Percentiles rank a stretch among this genome's conserved stretches.
Evolutionary conservation across 2,888 invertebrate genomes (phyloP).

Genomic region (Norana najaformis): DNA sequence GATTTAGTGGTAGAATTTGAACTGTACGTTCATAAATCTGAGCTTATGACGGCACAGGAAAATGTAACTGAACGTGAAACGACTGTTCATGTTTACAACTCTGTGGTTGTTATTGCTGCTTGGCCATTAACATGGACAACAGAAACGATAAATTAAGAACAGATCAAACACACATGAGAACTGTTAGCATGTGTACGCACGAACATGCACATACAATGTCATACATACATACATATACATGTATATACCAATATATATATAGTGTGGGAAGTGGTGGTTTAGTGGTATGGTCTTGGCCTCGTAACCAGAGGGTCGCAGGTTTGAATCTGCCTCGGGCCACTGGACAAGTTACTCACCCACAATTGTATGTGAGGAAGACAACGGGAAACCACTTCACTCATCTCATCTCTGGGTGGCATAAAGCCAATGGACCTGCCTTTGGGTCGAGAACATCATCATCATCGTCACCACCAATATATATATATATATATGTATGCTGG

Average conservation of each 20-base stretch:
- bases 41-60: neutral
- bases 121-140: neutral
- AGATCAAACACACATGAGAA: neutral
- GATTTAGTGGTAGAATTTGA: neutral
- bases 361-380: too few relatives aligned
- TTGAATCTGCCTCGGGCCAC: too few relatives aligned
- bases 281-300: too few relatives aligned
- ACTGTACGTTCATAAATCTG: neutral
- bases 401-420: too few relatives aligned
- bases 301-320: too few relatives aligned
- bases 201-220: too few relatives aligned
- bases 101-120: neutral
- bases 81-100: neutral
- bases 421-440: too few relatives aligned
- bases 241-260: neutral
- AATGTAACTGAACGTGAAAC: neutral
- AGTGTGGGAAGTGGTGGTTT: too few relatives aligned
- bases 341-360: too few relatives aligned
- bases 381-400: too few relatives aligned
- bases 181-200: neutral
- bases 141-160: neutral
- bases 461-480: too few relatives aligned
- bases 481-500: neutral
- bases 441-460: too few relatives aligned
- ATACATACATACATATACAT: neutral